Evolutionary conservation across 2,888 invertebrate genomes (phyloP).

Genomic region (Anoncus sp.): DNA sequence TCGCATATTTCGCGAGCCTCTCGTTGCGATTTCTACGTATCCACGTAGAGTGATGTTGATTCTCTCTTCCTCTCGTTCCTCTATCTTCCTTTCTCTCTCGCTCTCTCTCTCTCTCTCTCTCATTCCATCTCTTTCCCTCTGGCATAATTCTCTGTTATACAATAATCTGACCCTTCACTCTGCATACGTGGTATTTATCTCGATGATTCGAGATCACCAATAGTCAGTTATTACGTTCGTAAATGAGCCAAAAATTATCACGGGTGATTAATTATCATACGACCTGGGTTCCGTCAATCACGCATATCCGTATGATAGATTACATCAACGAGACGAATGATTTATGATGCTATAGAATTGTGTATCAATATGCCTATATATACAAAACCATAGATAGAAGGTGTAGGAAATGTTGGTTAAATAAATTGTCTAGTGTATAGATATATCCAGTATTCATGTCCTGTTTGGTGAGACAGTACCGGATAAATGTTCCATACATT

Average conservation of each 20-base stretch:
- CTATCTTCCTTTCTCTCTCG: conserved; percentile 71
- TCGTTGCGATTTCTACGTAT: conserved; percentile 53
- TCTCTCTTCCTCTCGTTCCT: conserved; percentile 58
- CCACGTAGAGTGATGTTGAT: conserved; percentile 60
- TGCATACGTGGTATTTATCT: conserved; percentile 54
- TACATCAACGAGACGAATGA: conserved; percentile 46
- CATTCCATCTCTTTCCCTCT: conserved; percentile 62
- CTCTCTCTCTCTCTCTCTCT: conserved; percentile 73
- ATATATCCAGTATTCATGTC: conserved; percentile 41
- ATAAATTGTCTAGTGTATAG: conserved; percentile 25
- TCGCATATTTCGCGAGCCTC: conserved; percentile 66
- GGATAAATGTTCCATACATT: conserved; percentile 28
- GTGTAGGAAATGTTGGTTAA: conserved; percentile 40
- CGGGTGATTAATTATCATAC: conserved; percentile 54
- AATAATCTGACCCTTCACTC: conserved; percentile 14
- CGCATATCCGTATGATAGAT: conserved; percentile 45
- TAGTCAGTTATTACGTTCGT: conserved; percentile 30
- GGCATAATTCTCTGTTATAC: conserved; percentile 36
- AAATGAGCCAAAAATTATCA: conserved; percentile 53
- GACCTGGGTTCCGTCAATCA: conserved; percentile 58
- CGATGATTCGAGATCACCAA: conserved; percentile 53
- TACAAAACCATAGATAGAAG: not conserved
- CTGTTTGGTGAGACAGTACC: conserved; percentile 20
- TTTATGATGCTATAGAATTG: conserved; percentile 43
- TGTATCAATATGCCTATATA: not conserved